Evolutionary conservation across 2,797 vertebrate species (phyloP).

Genomic region (Gambusia yucatana): DNA sequence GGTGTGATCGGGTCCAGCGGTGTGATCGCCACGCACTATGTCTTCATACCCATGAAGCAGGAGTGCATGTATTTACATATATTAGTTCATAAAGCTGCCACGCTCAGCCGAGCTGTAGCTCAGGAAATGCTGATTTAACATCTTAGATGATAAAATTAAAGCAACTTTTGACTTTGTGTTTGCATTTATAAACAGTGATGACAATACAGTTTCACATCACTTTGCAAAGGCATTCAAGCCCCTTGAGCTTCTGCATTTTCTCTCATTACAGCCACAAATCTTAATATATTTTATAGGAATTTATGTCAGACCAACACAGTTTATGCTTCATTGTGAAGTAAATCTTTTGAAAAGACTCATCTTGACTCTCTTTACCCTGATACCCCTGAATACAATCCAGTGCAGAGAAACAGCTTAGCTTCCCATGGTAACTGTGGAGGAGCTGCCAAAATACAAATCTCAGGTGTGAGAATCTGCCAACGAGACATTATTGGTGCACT

Average conservation of each 20-base stretch:
- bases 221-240: not conserved
- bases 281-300: not conserved
- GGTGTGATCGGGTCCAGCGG: conserved; percentile 47
- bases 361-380: not conserved
- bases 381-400: not conserved
- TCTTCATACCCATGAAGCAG: conserved; percentile 18
- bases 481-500: not conserved
- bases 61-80: conserved; percentile 37
- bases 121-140: conserved; percentile 17
- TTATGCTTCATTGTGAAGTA: not conserved
- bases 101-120: not conserved
- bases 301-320: not conserved
- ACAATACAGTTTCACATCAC: not conserved
- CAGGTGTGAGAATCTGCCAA: not conserved
- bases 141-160: conserved; percentile 1
- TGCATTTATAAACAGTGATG: not conserved
- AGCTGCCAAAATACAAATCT: not conserved
- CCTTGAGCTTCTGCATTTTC: not conserved
- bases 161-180: conserved; percentile 15
- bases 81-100: conserved; percentile 15
- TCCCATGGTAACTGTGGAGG: not conserved
- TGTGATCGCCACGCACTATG: conserved; percentile 5
- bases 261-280: not conserved
- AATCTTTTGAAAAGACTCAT: not conserved
- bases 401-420: not conserved